A percentile compares a stretch with the other conserved stretches of the same genome.
Conservation (phyloP, 1,140 invertebrate species). For the Streblospio benedicti region DNA sequence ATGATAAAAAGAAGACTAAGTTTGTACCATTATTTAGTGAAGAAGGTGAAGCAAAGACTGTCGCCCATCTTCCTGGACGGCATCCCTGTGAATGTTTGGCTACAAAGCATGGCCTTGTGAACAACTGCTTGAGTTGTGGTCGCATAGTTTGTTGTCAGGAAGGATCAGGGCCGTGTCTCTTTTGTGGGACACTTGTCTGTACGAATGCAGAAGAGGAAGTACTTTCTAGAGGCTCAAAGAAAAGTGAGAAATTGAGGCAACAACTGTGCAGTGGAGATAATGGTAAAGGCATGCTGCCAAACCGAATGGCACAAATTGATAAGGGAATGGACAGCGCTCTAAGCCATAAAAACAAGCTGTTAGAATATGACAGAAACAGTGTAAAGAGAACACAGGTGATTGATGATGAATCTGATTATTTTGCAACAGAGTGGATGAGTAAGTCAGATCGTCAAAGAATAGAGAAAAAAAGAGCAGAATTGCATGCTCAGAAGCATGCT, state of each 20-base stretch:
- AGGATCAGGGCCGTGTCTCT: constrained; percentile 89
- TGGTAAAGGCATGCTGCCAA: constrained; percentile 18
- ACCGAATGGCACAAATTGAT: constrained; percentile 15
- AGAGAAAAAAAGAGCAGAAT: constrained; percentile 61
- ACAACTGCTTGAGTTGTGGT: constrained; percentile 89
- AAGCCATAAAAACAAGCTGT: constrained; percentile 67
- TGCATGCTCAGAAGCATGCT: constrained; percentile 60
- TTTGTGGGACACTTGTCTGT: constrained; percentile 70
- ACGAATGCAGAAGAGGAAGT: constrained; percentile 64
- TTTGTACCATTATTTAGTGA: constrained; percentile 66
- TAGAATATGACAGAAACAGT: constrained; percentile 81
- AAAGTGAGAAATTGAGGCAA: constrained; percentile 60
- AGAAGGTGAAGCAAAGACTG: constrained; percentile 58
- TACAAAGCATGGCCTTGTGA: constrained; percentile 76
- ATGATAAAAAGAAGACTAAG: constrained; percentile 65
- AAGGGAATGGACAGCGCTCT: constrained; percentile 59
- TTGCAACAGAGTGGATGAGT: constrained; percentile 71
- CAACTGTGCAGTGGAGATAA: constrained; percentile 52
- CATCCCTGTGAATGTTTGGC: constrained; percentile 87
- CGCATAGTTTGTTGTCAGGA: constrained; percentile 92
- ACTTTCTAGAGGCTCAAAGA: constrained; percentile 58
- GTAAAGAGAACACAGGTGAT: constrained; percentile 78
- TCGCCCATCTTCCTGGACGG: constrained; percentile 49
- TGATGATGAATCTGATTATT: constrained; percentile 92
- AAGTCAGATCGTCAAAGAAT: constrained; percentile 60